Percentiles rank a stretch among this genome's conserved stretches.
Evolutionary conservation across 1,140 invertebrate genomes (phyloP).

Genomic region (Neodiprion lecontei): DNA sequence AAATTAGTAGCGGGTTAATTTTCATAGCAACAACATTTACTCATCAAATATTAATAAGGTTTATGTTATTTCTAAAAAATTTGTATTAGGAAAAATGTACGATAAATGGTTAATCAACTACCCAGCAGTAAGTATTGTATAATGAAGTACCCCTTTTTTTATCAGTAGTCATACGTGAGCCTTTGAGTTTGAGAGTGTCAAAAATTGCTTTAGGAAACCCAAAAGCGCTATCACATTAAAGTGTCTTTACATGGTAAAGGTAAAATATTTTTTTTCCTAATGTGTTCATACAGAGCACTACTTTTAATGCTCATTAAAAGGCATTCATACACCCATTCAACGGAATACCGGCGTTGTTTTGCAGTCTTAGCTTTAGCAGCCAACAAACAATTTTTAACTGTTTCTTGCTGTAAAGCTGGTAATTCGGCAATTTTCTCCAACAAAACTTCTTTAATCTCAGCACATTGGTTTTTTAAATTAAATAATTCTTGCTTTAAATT

Average conservation of each 20-base stretch:
- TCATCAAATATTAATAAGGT: too few relatives aligned
- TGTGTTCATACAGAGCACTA: constrained; percentile 16
- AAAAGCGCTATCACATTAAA: constrained; percentile 10
- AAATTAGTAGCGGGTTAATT: too few relatives aligned
- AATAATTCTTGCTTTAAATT: neutral
- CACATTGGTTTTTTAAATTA: too few relatives aligned
- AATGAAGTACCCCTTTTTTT: too few relatives aligned
- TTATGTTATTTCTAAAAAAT: too few relatives aligned
- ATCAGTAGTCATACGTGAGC: neutral
- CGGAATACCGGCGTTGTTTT: neutral
- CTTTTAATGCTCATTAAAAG: constrained; percentile 21
- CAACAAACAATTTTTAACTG: neutral
- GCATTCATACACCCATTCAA: constrained; percentile 21
- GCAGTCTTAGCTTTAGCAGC: neutral
- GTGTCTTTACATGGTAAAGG: constrained; percentile 16
- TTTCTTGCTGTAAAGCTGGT: neutral
- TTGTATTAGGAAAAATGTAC: too few relatives aligned
- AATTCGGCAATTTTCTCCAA: neutral
- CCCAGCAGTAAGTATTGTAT: too few relatives aligned
- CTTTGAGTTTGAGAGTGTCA: constrained; percentile 12
- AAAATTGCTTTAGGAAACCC: constrained; percentile 15
- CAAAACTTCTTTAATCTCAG: neutral
- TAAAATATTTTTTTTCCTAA: neutral
- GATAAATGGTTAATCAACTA: too few relatives aligned
- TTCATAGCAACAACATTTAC: too few relatives aligned